Evolutionary conservation across 2,888 invertebrate genomes (phyloP).

Genomic region (Melieria picta): DNA sequence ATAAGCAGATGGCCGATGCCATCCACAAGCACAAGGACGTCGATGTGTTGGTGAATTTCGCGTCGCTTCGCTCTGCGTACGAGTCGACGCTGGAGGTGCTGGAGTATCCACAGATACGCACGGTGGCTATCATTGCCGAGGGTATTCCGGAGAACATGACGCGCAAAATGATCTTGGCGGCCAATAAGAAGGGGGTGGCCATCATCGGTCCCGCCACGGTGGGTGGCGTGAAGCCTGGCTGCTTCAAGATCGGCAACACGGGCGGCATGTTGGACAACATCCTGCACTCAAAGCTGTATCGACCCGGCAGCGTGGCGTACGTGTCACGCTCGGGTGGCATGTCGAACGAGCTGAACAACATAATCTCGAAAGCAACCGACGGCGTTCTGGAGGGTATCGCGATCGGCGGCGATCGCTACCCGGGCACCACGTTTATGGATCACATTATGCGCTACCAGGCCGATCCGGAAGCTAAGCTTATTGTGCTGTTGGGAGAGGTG

Average conservation of each 20-base stretch:
- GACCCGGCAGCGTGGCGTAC: slow-evolving; percentile 97
- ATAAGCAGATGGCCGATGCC: slow-evolving; percentile 96
- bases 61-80: slow-evolving; percentile 96
- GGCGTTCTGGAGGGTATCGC: slow-evolving; percentile 98
- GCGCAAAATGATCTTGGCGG: slow-evolving; percentile 86
- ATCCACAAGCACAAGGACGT: slow-evolving; percentile 95
- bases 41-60: slow-evolving; percentile 96
- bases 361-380: slow-evolving; percentile 94
- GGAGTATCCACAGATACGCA: slow-evolving; percentile 92
- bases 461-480: slow-evolving; percentile 88
- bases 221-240: slow-evolving; percentile 98
- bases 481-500: slow-evolving; percentile 97
- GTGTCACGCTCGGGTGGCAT: slow-evolving; percentile 99
- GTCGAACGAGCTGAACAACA: slow-evolving; percentile 99
- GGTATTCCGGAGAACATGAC: slow-evolving; percentile 99
- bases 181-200: slow-evolving; percentile 83
- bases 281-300: slow-evolving; percentile 93
- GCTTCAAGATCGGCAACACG: slow-evolving; percentile 99
- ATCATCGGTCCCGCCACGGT: slow-evolving; percentile 96
- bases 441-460: slow-evolving; percentile 89
- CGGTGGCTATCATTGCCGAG: slow-evolving; percentile 98
- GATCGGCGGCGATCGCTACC: slow-evolving; percentile 97
- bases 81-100: slow-evolving; percentile 96
- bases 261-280: slow-evolving; percentile 99
- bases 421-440: slow-evolving; percentile 98